Evolutionary conservation across 2,888 invertebrate genomes (phyloP), one percentile per base, ranked within the genome.

Genomic region (Pristionchus fissidentatus): DNA sequence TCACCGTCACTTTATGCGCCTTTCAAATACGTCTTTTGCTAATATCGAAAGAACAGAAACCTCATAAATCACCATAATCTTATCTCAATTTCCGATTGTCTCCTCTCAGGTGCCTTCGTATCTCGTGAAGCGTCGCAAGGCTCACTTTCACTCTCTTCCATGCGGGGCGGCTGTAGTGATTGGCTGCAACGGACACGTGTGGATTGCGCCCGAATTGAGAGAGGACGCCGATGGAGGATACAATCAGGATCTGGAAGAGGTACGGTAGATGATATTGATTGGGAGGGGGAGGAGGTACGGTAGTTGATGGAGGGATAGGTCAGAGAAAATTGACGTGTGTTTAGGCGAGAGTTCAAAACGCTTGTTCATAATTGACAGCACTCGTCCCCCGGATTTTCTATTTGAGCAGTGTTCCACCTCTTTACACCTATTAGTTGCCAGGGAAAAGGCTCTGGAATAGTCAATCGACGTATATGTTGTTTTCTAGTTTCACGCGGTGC

Each of bases 131-230:
- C 94, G 97, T 29, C 95, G 97, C 84, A 99, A 99, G 93, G 97
- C 96, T 77, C 97, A 98, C 93, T 98, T 98, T 92, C 97, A 98
- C 92, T 96, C 96, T 93, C 93, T 99, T 83, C 95, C 96, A 0
- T 96, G 96, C 92, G 98, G 98, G 0, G 96, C 96, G 0, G 96
- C 96, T 85, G 94, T 98, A 35, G 97, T 99, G 85, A 94, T 99
- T 38, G 98, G 98, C 10, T 97, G 97, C 89, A 94, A 94, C 87
- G 99, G 99, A 0, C 97, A 95, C 91, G 95, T 99, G 86, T 99
- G 97, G 97, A 84, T 88, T 32, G 84, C 87, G n/a, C 81, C 87
- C 13, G 86, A 87, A 32, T 85, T 89, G n/a, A 94, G 94, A 66
- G 94, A 94, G 73, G 86, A 86, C 55, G 85, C 85, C 73, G 92